A percentile compares a stretch with the other conserved stretches of the same genome.
Evolutionary conservation across 2,113 vertebrate genomes (phyloP).

Genomic region (Macaca fascicularis): DNA sequence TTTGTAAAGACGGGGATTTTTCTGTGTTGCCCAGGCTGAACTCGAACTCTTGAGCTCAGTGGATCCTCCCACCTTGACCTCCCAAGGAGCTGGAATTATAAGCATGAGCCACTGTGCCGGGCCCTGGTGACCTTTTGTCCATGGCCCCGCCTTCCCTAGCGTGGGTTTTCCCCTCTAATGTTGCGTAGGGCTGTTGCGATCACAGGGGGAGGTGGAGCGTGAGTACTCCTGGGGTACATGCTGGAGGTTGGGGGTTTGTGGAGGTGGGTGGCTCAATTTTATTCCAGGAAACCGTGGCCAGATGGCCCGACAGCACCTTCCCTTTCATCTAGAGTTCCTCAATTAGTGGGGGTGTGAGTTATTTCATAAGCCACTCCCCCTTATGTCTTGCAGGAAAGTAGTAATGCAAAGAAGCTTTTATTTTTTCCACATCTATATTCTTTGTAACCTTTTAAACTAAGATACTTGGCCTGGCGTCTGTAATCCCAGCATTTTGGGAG

Average conservation of each 20-base stretch:
- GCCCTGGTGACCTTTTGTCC: not conserved
- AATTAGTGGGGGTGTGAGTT: not conserved
- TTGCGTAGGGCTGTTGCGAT: not conserved
- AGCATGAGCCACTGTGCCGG: no score
- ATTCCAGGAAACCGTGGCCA: not conserved
- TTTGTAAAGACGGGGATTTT: no score
- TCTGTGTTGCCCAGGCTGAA: no score
- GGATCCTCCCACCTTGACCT: no score
- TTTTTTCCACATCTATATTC: not conserved
- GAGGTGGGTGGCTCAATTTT: not conserved
- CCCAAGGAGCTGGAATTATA: no score
- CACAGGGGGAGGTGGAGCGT: accelerated
- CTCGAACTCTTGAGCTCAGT: no score
- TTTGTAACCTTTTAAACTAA: not conserved
- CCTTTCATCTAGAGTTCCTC: not conserved
- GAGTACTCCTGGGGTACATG: accelerated
- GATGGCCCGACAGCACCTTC: accelerated
- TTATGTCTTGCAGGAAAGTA: not conserved
- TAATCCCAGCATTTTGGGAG: not conserved
- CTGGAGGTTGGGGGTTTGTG: not conserved
- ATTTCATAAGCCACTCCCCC: not conserved
- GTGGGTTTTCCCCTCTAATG: not conserved
- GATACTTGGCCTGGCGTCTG: not conserved
- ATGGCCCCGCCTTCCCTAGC: not conserved
- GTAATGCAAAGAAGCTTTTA: not conserved